phyloP scores from a whole-genome alignment of 2,797 vertebrate species.

The Tiaroga cobitis region DNA sequence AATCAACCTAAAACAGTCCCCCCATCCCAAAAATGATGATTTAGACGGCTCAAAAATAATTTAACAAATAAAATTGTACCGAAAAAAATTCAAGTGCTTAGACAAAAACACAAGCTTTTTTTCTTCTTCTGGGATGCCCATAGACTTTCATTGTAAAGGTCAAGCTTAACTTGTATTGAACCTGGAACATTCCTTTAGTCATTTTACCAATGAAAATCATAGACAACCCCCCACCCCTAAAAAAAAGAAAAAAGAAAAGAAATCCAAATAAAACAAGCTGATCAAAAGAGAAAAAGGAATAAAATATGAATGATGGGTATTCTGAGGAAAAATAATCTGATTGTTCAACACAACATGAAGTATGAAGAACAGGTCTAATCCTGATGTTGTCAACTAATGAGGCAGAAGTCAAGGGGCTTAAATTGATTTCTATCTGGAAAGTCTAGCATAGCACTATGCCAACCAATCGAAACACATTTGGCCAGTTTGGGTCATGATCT shows the following conservation, averaged over 20 bases:
- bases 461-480: constrained; percentile 15
- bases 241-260: background rate
- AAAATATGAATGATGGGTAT: constrained; percentile 55
- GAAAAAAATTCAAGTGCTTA: background rate
- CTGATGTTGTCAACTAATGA: constrained; percentile 18
- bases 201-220: constrained; percentile 6
- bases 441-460: background rate
- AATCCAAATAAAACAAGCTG: constrained; percentile 21
- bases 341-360: constrained; percentile 50
- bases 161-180: background rate
- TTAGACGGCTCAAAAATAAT: background rate
- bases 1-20: background rate
- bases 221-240: background rate
- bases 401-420: constrained; percentile 14
- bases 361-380: constrained; percentile 44
- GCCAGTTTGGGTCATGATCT: constrained; percentile 9
- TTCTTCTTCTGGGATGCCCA: background rate
- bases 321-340: constrained; percentile 49
- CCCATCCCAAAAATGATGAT: background rate
- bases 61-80: background rate
- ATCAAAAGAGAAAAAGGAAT: constrained; percentile 34
- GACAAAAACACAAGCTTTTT: background rate
- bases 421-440: constrained; percentile 15
- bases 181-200: constrained; percentile 4
- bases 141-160: background rate